Evolutionary conservation across 2,888 invertebrate genomes (phyloP).

Genomic region (Dicyrtomina minuta): DNA sequence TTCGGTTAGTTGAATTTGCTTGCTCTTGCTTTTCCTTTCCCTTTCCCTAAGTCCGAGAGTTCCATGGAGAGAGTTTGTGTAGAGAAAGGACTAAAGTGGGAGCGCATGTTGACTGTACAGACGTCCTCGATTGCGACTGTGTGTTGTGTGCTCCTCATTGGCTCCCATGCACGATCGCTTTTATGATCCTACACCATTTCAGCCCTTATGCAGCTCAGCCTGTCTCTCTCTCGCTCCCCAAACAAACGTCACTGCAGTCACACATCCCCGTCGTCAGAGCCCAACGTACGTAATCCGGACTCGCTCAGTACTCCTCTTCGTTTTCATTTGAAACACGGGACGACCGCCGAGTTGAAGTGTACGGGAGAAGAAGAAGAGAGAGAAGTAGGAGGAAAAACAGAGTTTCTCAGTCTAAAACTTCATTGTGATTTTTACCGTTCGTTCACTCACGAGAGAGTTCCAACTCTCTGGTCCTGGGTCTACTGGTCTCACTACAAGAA

Average conservation of each 20-base stretch:
- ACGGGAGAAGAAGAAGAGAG: not conserved
- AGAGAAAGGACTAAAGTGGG: conserved; percentile 22
- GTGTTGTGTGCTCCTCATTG: conserved; percentile 42
- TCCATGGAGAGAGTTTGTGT: not conserved
- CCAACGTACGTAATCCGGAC: conserved; percentile 26
- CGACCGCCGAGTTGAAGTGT: not conserved
- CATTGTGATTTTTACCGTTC: not conserved
- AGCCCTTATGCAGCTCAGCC: conserved; percentile 33
- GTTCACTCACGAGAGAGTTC: not conserved
- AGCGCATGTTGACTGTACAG: conserved; percentile 40
- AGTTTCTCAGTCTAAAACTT: conserved; percentile 1
- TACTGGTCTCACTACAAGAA: too few species aligned
- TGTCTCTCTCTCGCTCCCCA: conserved; percentile 21
- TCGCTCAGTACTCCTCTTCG: conserved; percentile 10
- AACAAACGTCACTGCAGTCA: conserved; percentile 14
- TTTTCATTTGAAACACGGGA: conserved; percentile 12
- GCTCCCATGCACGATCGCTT: conserved; percentile 43
- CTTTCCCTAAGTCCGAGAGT: not conserved
- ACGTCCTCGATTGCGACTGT: conserved; percentile 44
- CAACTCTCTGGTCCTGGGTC: not conserved
- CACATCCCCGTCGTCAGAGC: not conserved
- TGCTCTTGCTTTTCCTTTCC: not conserved
- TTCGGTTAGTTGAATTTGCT: conserved; percentile 2
- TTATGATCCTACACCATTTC: conserved; percentile 45
- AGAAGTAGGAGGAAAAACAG: conserved; percentile 1